Evolutionary conservation across 2,113 vertebrate genomes (phyloP), one percentile per base, ranked within the genome.

Genomic region (Ptyas mucosa): DNA sequence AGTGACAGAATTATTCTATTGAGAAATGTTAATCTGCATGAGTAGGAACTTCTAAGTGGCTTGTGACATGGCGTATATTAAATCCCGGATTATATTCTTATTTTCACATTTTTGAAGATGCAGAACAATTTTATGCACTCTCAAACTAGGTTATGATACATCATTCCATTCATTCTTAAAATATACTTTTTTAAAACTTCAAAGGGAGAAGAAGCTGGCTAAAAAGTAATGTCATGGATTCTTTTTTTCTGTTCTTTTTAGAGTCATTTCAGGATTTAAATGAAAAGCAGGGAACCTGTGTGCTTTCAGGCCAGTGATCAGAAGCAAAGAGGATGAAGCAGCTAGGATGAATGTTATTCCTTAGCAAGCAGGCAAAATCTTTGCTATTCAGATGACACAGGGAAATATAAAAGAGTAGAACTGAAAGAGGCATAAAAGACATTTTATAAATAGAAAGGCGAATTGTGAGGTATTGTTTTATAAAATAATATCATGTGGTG

Each of bases 41-140:
- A 64, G 55, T 93, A 24, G 86, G 49, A 52, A 93, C 89, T 93
- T 34, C 20, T 93, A 90, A 93, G 81, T 93, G 89, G 89, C 21
- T 93, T 90, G 90, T 93, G 89, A 53, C 55, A 87, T 61, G 34
- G 61, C 23, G n/a, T 64, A 64, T 53, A 93, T 90, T 93, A 93
- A 93, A 87, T 93, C 89, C 88, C 5, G 23, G 81, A 90, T 93
- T 90, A 93, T 90, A n/a, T 46, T 87, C 92, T 93, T 89, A 93
- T 93, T 93, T 93, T 93, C 89, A 93, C 87, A 53, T 57, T 93
- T 93, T 93, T 93, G 92, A 93, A 93, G 92, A 90, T 51, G 54
- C 92, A 64, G 92, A 86, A 90, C 89, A 93, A 57, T 81, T 93
- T 93, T 90, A 61, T 87, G 46, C 64, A 90, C 54, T 90, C 54